Percentiles rank a stretch among this genome's conserved stretches.
These are phyloP conservation scores for Drosophila tripunctata DNA, from an alignment of 2,888 invertebrate genomes.

Conservation along the genomic window DNA sequence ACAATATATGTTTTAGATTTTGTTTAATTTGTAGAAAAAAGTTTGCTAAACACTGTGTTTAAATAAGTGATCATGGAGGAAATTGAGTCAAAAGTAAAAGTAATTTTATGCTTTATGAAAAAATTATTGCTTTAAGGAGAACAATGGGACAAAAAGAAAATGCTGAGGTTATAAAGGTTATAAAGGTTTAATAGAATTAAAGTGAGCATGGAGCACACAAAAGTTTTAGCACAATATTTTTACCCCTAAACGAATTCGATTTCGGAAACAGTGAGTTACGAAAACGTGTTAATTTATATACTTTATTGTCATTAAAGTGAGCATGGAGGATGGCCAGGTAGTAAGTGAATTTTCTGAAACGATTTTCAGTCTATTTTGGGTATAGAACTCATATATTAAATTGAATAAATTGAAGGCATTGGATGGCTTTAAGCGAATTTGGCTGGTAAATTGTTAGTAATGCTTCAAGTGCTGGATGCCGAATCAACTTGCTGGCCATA, in stretches of 20 bases:
- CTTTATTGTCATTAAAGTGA: neutral
- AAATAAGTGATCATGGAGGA: neutral
- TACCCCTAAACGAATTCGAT: too few relatives aligned
- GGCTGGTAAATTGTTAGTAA: constrained; percentile 1
- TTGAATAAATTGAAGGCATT: neutral
- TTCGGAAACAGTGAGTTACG: too few relatives aligned
- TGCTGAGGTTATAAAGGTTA: too few relatives aligned
- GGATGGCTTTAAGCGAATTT: constrained; percentile 6
- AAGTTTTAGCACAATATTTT: too few relatives aligned
- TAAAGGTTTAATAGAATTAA: too few relatives aligned
- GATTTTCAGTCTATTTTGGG: neutral
- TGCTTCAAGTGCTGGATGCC: constrained; percentile 36
- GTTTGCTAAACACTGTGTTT: too few relatives aligned
- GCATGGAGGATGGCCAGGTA: neutral
- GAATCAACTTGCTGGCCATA: constrained; percentile 35
- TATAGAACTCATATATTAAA: neutral
- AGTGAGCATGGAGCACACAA: too few relatives aligned
- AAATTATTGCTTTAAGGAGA: too few relatives aligned
- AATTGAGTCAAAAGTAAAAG: neutral
- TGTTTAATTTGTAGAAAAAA: neutral
- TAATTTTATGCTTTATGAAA: too few relatives aligned
- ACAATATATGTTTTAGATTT: constrained; percentile 3
- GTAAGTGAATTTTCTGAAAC: neutral
- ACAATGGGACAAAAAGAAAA: too few relatives aligned
- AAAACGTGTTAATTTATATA: too few relatives aligned